Conservation (phyloP, 1,140 invertebrate species). For the silkworm (Bombyx mori) region DNA sequence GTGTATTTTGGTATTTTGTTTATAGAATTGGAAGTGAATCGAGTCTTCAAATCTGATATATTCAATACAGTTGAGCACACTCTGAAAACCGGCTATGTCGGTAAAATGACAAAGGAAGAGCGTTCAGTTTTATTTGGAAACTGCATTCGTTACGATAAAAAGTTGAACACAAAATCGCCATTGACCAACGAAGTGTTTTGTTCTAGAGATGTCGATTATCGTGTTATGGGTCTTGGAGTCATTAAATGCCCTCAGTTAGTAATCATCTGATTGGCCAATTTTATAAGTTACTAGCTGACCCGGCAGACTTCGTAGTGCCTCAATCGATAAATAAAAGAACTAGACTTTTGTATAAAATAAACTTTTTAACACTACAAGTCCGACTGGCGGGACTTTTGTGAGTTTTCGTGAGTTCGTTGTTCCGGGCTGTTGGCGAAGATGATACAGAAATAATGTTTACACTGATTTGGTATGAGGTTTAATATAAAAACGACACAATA, state of each 20-base stretch:
- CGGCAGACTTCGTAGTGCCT: no score
- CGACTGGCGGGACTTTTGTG: no score
- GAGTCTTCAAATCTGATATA: constrained; percentile 73
- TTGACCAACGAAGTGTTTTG: constrained; percentile 62
- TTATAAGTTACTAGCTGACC: no score
- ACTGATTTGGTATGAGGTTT: no score
- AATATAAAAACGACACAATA: neutral
- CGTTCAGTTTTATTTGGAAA: constrained; percentile 37
- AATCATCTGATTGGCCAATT: neutral
- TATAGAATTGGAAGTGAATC: constrained; percentile 71
- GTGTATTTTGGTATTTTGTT: neutral
- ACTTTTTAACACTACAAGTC: no score
- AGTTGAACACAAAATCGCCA: constrained; percentile 47
- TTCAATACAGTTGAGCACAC: constrained; percentile 70
- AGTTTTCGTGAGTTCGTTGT: no score
- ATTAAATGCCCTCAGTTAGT: constrained; percentile 50
- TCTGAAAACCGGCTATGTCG: constrained; percentile 32
- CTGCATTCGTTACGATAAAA: constrained; percentile 48
- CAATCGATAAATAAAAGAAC: no score
- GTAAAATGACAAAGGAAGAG: constrained; percentile 47
- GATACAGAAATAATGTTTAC: no score
- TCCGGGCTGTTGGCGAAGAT: no score
- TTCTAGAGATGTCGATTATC: constrained; percentile 48
- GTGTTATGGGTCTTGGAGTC: constrained; percentile 51
- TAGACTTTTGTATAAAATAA: no score